Conservation (phyloP, 2,797 vertebrate genomes). For the Lemur catta region DNA sequence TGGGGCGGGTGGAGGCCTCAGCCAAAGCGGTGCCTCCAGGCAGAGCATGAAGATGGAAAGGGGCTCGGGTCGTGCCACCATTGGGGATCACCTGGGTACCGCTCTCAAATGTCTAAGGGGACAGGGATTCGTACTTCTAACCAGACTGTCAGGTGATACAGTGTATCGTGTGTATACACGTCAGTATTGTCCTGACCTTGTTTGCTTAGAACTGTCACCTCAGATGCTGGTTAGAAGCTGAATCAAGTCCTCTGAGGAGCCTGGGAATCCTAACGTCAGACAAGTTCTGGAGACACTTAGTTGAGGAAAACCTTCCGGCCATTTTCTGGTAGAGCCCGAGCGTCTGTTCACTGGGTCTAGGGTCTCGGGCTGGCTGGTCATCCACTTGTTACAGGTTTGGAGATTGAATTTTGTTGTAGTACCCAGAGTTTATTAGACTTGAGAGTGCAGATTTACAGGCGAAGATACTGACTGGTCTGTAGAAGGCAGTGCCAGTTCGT, state of each 20-base stretch:
- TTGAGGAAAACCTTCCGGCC: not conserved
- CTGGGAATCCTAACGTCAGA: not conserved
- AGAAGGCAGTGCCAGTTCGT: not conserved
- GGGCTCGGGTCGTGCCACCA: too few species aligned
- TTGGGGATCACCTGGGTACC: not conserved
- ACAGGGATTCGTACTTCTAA: not conserved
- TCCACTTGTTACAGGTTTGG: not conserved
- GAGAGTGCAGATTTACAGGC: not conserved
- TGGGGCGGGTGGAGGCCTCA: not conserved
- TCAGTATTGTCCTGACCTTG: not conserved
- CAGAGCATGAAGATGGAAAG: not conserved
- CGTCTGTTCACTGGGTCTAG: not conserved
- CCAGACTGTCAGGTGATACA: not conserved
- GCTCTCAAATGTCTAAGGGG: not conserved
- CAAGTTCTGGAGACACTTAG: not conserved
- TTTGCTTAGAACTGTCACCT: not conserved
- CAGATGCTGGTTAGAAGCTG: not conserved
- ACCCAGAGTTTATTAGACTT: not conserved
- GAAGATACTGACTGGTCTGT: not conserved
- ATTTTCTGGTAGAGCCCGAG: not conserved
- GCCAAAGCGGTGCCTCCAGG: not conserved
- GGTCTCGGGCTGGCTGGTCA: rapidly evolving
- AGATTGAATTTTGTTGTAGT: not conserved
- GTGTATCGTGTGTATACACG: too few species aligned
- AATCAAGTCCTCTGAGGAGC: not conserved